A percentile compares a stretch with the other conserved stretches of the same genome.
Conservation (phyloP, 2,113 vertebrate species). For the Calonectris borealis region DNA sequence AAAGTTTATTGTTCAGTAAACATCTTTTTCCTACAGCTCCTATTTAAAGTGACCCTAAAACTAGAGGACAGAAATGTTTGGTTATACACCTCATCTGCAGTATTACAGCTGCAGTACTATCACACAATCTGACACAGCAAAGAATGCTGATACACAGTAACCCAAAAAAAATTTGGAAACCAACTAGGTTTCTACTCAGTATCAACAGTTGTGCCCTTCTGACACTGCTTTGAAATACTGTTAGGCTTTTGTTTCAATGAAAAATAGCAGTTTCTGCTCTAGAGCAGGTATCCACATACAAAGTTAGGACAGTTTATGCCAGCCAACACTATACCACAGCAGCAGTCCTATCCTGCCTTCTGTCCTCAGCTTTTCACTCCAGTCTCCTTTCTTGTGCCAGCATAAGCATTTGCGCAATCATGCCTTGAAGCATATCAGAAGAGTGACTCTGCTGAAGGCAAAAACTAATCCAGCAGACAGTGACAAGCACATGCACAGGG, state of each 20-base stretch:
- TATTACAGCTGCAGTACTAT: not conserved
- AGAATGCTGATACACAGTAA: not conserved
- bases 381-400: not conserved
- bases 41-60: not conserved
- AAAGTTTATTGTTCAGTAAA: not conserved
- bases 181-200: not conserved
- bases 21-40: not conserved
- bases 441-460: not conserved
- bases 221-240: not conserved
- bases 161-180: not conserved
- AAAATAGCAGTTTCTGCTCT: not conserved
- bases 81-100: not conserved
- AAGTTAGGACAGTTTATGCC: not conserved
- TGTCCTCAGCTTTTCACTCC: not conserved
- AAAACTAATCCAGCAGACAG: not conserved
- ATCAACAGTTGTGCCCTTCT: not conserved
- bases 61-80: not conserved
- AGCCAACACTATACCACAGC: not conserved
- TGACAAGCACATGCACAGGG: not conserved
- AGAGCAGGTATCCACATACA: not conserved
- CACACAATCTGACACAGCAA: not conserved
- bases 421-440: not conserved
- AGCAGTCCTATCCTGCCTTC: not conserved
- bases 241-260: not conserved
- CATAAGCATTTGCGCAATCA: rapidly evolving